These are phyloP conservation scores for Taurulus bubalis DNA, from an alignment of 2,113 vertebrate genomes.

Conservation along the genomic window DNA sequence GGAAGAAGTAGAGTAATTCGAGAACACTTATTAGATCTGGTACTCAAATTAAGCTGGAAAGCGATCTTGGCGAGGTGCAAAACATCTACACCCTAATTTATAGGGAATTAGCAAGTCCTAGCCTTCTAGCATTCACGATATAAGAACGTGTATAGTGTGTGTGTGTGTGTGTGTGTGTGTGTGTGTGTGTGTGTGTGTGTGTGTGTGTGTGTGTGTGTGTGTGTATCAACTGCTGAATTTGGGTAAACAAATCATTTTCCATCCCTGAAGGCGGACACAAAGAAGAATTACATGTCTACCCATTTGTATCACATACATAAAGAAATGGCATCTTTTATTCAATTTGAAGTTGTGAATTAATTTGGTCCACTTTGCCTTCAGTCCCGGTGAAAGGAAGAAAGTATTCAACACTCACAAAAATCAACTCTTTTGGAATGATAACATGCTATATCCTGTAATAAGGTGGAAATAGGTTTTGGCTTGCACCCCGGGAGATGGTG, in stretches of 20 bases:
- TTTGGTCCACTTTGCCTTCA: slow-evolving; percentile 35
- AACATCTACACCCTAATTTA: slow-evolving; percentile 42
- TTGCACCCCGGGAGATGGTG: slow-evolving; percentile 31
- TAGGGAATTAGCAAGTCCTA: slow-evolving; percentile 24
- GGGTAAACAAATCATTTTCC: slow-evolving; percentile 20
- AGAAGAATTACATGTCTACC: slow-evolving; percentile 5
- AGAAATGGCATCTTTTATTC: slow-evolving; percentile 46
- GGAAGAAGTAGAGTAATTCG: slow-evolving; percentile 24
- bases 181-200: background rate
- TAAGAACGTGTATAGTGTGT: background rate
- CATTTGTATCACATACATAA: slow-evolving; percentile 7
- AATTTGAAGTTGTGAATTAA: slow-evolving; percentile 35
- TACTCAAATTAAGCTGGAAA: slow-evolving; percentile 36
- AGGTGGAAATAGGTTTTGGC: slow-evolving; percentile 57
- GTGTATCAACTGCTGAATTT: slow-evolving; percentile 23
- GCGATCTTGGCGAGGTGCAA: slow-evolving; percentile 27
- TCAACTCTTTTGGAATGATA: slow-evolving; percentile 35
- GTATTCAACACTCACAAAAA: slow-evolving; percentile 14
- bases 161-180: background rate
- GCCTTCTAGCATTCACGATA: background rate
- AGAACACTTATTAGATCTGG: slow-evolving; percentile 32
- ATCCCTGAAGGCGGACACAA: slow-evolving; percentile 8
- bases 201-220: background rate
- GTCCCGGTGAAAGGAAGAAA: slow-evolving; percentile 15
- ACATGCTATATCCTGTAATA: slow-evolving; percentile 41